Evolutionary conservation across 2,888 invertebrate genomes (phyloP).

Genomic region (Xestobium rufovillosum): DNA sequence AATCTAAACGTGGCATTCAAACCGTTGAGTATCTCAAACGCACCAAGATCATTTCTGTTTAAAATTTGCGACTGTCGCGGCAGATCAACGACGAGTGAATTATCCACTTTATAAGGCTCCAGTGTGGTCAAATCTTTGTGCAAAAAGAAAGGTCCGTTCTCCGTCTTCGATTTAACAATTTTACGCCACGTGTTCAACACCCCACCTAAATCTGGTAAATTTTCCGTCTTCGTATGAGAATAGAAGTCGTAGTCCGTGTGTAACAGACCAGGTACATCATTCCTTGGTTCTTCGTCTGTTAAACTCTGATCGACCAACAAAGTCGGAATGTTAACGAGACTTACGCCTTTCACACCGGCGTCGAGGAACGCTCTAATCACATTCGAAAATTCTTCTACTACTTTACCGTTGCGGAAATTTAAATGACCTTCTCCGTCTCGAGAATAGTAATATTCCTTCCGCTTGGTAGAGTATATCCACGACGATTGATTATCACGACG

Average conservation of each 20-base stretch:
- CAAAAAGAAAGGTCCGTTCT: conserved; percentile 37
- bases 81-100: conserved; percentile 38
- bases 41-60: conserved; percentile 22
- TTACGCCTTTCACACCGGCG: conserved; percentile 75
- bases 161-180: conserved; percentile 52
- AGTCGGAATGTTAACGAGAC: conserved; percentile 60
- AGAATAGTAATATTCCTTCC: conserved; percentile 70
- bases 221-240: conserved; percentile 56
- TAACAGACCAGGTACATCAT: conserved; percentile 35
- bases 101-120: conserved; percentile 36
- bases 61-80: conserved; percentile 37
- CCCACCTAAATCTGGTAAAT: conserved; percentile 51
- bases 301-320: conserved; percentile 53
- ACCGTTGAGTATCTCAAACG: conserved; percentile 25
- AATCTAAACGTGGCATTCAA: conserved; percentile 33
- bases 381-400: conserved; percentile 57
- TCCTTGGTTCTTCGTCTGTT: conserved; percentile 45
- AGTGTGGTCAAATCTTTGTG: conserved; percentile 34
- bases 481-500: conserved; percentile 47
- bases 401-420: conserved; percentile 65
- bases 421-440: conserved; percentile 75
- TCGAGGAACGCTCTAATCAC: conserved; percentile 65
- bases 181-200: conserved; percentile 57
- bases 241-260: conserved; percentile 57
- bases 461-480: conserved; percentile 59